These are phyloP conservation scores for Lepus europaeus DNA, from an alignment of 2,113 vertebrate species.

Conservation along the genomic window DNA sequence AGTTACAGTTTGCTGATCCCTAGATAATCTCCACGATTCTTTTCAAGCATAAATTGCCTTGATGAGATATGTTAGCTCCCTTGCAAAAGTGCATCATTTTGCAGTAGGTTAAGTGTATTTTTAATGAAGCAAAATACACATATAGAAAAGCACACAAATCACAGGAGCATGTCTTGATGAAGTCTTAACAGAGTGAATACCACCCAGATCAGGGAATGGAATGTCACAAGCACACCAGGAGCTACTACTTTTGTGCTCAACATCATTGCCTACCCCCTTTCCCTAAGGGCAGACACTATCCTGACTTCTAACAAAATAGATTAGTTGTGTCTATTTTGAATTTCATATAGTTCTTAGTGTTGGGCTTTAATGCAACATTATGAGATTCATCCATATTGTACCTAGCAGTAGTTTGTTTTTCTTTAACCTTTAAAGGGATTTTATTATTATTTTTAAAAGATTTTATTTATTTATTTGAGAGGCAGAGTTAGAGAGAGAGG, in stretches of 20 bases:
- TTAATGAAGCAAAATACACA: not conserved
- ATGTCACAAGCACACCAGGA: not conserved
- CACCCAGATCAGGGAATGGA: not conserved
- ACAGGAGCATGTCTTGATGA: not conserved
- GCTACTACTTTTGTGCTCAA: not conserved
- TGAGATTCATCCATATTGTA: not conserved
- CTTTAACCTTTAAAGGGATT: not conserved
- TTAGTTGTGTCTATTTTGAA: not conserved
- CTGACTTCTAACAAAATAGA: not conserved
- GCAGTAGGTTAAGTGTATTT: not conserved
- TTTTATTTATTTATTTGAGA: no score
- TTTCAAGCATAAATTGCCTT: not conserved
- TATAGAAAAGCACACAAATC: not conserved
- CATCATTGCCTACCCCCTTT: not conserved
- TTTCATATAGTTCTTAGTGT: not conserved
- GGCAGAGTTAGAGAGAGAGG: no score
- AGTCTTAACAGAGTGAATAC: not conserved
- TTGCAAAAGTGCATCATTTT: not conserved
- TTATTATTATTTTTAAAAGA: no score
- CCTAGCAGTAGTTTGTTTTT: not conserved
- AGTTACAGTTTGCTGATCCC: not conserved
- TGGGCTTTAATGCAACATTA: not conserved
- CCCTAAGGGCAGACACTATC: not conserved
- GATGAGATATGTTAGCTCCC: not conserved
- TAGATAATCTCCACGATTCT: not conserved